Percentiles rank a stretch among this genome's conserved stretches.
These are phyloP conservation scores for Diogma glabrata DNA, from an alignment of 2,888 invertebrate genomes.

Conservation along the genomic window DNA sequence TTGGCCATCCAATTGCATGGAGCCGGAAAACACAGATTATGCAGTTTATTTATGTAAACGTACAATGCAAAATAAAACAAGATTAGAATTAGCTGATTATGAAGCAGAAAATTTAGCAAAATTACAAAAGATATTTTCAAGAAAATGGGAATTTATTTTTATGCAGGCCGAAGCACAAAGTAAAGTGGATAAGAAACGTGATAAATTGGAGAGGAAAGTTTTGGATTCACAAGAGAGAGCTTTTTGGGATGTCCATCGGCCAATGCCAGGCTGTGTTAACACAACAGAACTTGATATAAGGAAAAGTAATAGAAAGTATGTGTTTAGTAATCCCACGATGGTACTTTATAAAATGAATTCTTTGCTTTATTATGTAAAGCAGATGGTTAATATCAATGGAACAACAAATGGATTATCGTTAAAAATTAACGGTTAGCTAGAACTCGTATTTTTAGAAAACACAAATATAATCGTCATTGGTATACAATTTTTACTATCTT, in stretches of 20 bases:
- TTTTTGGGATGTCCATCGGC: conserved; percentile 99
- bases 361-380: too few species aligned
- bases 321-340: too few species aligned
- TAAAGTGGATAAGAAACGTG: conserved; percentile 94
- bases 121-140: conserved; percentile 97
- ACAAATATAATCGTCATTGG: too few species aligned
- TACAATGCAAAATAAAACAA: conserved; percentile 99
- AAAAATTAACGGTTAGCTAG: too few species aligned
- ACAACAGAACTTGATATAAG: conserved; percentile 98
- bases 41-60: conserved; percentile 98
- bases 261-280: conserved; percentile 98
- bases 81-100: conserved; percentile 94
- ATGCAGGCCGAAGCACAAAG: conserved; percentile 66
- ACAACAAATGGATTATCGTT: too few species aligned
- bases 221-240: conserved; percentile 97
- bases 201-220: conserved; percentile 95
- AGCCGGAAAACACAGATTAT: conserved; percentile 99
- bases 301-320: conserved; percentile 66
- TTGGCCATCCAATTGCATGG: conserved; percentile 99
- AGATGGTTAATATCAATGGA: too few species aligned
- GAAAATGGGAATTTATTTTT: conserved; percentile 99
- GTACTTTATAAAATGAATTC: too few species aligned
- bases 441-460: too few species aligned
- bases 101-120: conserved; percentile 96
- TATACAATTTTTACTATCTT: too few species aligned